These are phyloP conservation scores for Aquatica leii DNA, from an alignment of 2,888 invertebrate genomes.

Conservation along the genomic window DNA sequence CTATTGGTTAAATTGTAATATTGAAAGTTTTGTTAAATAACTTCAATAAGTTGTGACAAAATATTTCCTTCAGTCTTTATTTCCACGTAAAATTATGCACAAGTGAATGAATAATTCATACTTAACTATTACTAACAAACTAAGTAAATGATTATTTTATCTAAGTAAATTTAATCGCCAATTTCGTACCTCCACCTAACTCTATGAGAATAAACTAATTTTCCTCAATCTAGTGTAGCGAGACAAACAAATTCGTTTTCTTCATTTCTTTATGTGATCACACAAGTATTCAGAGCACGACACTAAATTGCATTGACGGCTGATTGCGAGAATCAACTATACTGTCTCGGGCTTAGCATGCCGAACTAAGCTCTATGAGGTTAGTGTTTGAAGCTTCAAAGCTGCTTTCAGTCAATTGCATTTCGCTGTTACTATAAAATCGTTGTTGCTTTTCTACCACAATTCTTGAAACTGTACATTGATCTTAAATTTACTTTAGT, in stretches of 20 bases:
- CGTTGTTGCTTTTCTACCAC: conserved; percentile 24
- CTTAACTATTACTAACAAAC: no score
- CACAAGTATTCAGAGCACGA: conserved; percentile 52
- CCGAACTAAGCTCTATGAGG: conserved; percentile 38
- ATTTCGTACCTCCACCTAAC: conserved; percentile 5
- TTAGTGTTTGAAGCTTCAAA: conserved; percentile 39
- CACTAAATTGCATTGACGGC: conserved; percentile 53
- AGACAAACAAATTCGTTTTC: conserved; percentile 56
- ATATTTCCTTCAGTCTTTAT: no score
- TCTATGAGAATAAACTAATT: conserved; percentile 43
- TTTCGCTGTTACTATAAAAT: conserved; percentile 38
- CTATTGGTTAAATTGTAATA: no score
- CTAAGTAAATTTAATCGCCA: conserved; percentile 8
- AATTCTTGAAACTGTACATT: no score
- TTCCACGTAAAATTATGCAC: no score
- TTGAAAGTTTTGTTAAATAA: no score
- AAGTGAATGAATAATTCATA: no score
- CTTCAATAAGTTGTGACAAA: no score
- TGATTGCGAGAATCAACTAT: conserved; percentile 55
- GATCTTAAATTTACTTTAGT: no score
- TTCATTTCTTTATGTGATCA: conserved; percentile 53
- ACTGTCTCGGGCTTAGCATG: conserved; percentile 37
- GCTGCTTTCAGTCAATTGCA: conserved; percentile 41
- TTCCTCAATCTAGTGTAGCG: conserved; percentile 47
- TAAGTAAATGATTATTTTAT: no score